Percentiles rank a stretch among this genome's conserved stretches.
phyloP scores from a whole-genome alignment of 1,140 invertebrate species.

The Spodoptera litura region DNA sequence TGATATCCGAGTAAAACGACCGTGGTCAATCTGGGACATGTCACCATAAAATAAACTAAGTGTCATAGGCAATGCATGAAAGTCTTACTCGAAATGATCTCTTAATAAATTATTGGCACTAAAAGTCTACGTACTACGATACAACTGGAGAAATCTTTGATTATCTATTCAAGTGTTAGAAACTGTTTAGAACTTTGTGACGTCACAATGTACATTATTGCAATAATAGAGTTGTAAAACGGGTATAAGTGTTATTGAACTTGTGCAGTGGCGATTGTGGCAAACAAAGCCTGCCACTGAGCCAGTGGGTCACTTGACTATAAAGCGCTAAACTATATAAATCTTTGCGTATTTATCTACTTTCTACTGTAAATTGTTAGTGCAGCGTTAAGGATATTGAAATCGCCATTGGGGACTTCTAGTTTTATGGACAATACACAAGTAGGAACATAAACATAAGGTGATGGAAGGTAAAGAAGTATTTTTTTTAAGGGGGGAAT shows the following conservation, averaged over 20 bases:
- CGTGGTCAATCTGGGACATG: no score
- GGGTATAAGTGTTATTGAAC: conserved; percentile 18
- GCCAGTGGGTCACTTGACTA: conserved; percentile 15
- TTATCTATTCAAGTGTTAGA: conserved; percentile 2
- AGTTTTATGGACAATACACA: no score
- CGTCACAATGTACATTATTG: conserved; percentile 19
- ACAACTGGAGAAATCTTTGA: neutral
- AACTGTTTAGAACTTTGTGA: neutral
- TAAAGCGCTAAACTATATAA: conserved; percentile 12
- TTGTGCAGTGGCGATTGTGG: neutral
- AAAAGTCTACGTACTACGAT: neutral
- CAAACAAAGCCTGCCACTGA: conserved; percentile 9
- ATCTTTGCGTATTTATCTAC: neutral
- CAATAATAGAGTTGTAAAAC: conserved; percentile 10
- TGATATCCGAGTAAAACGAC: no score
- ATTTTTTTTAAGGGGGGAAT: no score
- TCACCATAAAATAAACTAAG: no score
- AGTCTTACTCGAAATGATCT: neutral
- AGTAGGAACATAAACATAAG: no score
- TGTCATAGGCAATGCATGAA: neutral
- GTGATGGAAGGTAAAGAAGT: no score
- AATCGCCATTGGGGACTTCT: neutral
- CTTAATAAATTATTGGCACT: neutral
- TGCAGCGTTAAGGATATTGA: neutral
- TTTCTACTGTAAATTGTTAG: conserved; percentile 11